Evolutionary conservation across 1,140 invertebrate species (phyloP), one percentile per base, ranked within the genome.

Genomic region (Chymomyza costata): DNA sequence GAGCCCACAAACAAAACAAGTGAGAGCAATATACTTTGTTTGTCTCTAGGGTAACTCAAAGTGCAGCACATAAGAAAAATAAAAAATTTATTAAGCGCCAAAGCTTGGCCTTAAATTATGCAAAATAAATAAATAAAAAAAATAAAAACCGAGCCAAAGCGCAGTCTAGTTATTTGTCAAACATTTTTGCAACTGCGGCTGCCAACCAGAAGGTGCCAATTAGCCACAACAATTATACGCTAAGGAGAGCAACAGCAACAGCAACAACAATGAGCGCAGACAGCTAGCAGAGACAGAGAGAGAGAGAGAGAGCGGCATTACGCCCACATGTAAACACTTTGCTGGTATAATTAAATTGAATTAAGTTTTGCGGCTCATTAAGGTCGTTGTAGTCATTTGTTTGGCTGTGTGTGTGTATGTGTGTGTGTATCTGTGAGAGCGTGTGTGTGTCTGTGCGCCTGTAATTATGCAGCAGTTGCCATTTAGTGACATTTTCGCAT

Each of bases 331-430:
- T n/a, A 44, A 21, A 14, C 34, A 56, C 16, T 39, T 38, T 11
- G 43, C 54, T 52, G 48, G 56, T 44, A 59, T 60, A 80, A 78
- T 78, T 80, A 65, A 76, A 76, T 55, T 66, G 62, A 74, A 67
- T 66, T 65, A 53, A 59, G 41, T n/a, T n/a, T n/a, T 48, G 57
- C 56, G 60, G 62, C 73, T 80, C 71, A 80, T 78, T 78, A 80
- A 78, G 71, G 67, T 78, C 71, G 30, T 47, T 53, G 61, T 53
- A 40, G 60, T 51, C 46, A 50, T 57, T 59, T 51, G 46, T 66
- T 44, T 54, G 13, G 47, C 54, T 56, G 56, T 58, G 21, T 8
- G 3, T 3, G 21, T 25, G 21, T 8, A 8, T 8, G 3, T 8
- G 3, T 25, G 34, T n/a, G 66, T 66, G 63, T 44, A 54, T 41